Evolutionary conservation across 2,797 vertebrate genomes (phyloP), one percentile per base, ranked within the genome.

Genomic region (Cryptoprocta ferox): DNA sequence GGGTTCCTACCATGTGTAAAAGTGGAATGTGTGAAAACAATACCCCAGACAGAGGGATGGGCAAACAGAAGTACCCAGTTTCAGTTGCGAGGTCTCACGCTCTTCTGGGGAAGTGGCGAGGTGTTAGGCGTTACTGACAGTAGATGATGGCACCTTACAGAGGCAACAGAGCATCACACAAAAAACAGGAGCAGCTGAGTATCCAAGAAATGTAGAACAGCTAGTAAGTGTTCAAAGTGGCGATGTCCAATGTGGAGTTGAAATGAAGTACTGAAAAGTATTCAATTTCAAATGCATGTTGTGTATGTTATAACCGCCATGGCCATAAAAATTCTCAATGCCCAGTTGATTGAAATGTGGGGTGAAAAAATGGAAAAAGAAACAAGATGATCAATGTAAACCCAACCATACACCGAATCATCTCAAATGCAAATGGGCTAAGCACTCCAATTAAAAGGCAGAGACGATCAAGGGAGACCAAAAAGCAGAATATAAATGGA

Each of bases 161-260:
- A 18, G 24, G 26, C 30, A 13, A 3, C 0, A 39, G 48, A 71
- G 19, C 2, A 0, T 5, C 15, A n/a, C 3, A 6, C 3, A 26
- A 24, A 65, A 42, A 32, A 15, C 11, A 3, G 21, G 39, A 8
- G 21, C 2, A 6, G 18, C 12, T 13, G 10, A 65, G 24, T 16
- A 14, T 12, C 61, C 28, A n/a, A 21, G 14, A 32, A 65, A 35
- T 2, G 0, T 45, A 42, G 0, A 1, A 10, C 28, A 28, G 24
- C 14, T 13, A 2, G 19, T 4, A 73, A 59, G 32, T 2, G 8
- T 42, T 75, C 39, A 32, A 75, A 45, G 39, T 75, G 35, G 19
- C 0, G 19, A 37, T 70, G 35, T 28, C 26, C 70, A 8, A n/a
- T n/a, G 53, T 6, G 12, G 11, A 65, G 42, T 30, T 0, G 26